These are phyloP conservation scores for Lemur catta DNA, from an alignment of 2,797 vertebrate genomes.

Conservation along the genomic window DNA sequence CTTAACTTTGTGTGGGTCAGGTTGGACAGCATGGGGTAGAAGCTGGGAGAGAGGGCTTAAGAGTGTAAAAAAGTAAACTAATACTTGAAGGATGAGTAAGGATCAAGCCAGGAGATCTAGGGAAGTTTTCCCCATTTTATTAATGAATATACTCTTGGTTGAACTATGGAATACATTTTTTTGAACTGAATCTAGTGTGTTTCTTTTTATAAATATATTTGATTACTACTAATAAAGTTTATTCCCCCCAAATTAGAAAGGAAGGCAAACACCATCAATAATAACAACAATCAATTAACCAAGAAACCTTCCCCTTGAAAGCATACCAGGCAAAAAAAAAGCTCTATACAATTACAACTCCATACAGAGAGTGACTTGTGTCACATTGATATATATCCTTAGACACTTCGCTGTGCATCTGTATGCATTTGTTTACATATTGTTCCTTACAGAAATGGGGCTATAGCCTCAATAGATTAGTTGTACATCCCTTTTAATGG, in stretches of 20 bases:
- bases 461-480: neutral
- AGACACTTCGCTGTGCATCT: neutral
- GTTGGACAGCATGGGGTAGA: rapidly evolving
- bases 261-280: neutral
- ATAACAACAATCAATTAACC: neutral
- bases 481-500: neutral
- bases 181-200: neutral
- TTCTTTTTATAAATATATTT: neutral
- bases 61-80: neutral
- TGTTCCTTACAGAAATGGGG: neutral
- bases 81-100: neutral
- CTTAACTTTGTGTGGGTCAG: neutral
- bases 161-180: neutral
- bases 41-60: neutral
- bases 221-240: neutral
- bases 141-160: neutral
- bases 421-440: neutral
- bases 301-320: neutral
- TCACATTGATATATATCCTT: neutral
- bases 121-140: neutral
- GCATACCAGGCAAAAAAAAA: neutral
- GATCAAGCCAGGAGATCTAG: neutral
- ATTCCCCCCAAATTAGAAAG: neutral
- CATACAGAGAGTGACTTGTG: neutral
- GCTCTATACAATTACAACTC: neutral